A percentile compares a stretch with the other conserved stretches of the same genome.
These are phyloP conservation scores for Oncorhynchus tshawytscha DNA, from an alignment of 2,113 vertebrate genomes.

Conservation along the genomic window DNA sequence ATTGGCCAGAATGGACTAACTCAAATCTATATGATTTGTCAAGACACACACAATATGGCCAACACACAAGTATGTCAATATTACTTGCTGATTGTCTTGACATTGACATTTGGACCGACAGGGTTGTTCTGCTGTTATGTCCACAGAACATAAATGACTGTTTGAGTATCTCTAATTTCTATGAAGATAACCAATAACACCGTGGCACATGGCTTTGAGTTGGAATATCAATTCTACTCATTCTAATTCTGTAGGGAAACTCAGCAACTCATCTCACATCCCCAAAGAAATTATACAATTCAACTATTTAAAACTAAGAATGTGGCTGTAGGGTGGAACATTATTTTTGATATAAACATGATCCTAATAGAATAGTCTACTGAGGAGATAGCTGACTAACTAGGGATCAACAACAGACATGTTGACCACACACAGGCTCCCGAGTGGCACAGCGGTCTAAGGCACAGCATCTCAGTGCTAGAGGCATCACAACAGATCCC, in stretches of 20 bases:
- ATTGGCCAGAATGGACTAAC: neutral
- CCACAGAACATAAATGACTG: neutral
- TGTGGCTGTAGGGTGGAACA: constrained; percentile 6
- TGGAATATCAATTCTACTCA: neutral
- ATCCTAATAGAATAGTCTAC: neutral
- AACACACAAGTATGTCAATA: too few species aligned
- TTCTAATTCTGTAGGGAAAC: neutral
- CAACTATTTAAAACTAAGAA: neutral
- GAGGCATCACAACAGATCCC: too few species aligned
- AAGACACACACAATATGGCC: neutral
- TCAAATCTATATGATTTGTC: neutral
- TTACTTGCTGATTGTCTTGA: too few species aligned
- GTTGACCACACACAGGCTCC: too few species aligned
- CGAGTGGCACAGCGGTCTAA: too few species aligned
- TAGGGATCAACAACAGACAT: too few species aligned
- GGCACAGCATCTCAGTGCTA: too few species aligned
- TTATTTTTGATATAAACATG: neutral
- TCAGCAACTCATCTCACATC: too few species aligned
- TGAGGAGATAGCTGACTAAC: neutral
- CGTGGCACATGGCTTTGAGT: neutral
- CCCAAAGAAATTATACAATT: neutral
- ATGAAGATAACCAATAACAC: neutral
- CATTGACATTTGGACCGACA: too few species aligned
- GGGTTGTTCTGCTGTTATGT: neutral
- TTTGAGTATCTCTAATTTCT: too few species aligned